Evolutionary conservation across 2,888 invertebrate genomes (phyloP).

Genomic region (Ochropleura plecta): DNA sequence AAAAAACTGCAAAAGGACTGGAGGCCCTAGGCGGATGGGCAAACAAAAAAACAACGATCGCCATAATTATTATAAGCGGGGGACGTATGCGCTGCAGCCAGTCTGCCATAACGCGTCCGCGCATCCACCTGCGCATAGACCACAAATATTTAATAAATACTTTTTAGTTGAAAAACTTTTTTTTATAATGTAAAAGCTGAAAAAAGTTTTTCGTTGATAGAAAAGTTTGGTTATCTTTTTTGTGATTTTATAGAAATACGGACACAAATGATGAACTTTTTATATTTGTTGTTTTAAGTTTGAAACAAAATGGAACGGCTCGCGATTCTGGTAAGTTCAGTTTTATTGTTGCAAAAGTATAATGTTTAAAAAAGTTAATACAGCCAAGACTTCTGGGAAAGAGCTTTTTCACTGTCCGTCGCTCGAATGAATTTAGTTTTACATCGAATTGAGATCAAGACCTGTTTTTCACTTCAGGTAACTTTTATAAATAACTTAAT

Average conservation of each 20-base stretch:
- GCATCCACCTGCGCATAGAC: conserved; percentile 65
- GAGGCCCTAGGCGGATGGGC: conserved; percentile 76
- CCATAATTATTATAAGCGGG: conserved; percentile 87
- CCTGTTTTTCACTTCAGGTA: conserved; percentile 38
- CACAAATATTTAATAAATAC: conserved; percentile 20
- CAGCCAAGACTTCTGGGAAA: conserved; percentile 9
- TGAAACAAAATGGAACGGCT: conserved; percentile 71
- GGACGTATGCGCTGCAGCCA: conserved; percentile 80
- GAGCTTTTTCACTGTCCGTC: conserved; percentile 27
- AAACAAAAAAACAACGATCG: conserved; percentile 84
- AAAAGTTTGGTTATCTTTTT: conserved; percentile 71
- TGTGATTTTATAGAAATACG: conserved; percentile 69
- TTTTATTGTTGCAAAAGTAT: conserved; percentile 32
- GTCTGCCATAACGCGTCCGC: conserved; percentile 78
- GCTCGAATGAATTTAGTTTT: conserved; percentile 21
- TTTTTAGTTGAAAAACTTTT: conserved; percentile 17
- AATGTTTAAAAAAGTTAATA: conserved; percentile 3
- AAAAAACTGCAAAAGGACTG: not conserved
- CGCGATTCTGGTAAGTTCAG: conserved; percentile 72
- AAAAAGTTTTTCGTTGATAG: conserved; percentile 53
- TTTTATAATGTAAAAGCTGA: conserved; percentile 64
- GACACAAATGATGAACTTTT: conserved; percentile 76
- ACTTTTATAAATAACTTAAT: conserved; percentile 39
- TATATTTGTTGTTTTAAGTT: conserved; percentile 59
- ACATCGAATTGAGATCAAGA: conserved; percentile 13